These are phyloP conservation scores for Cosmopolites sordidus DNA, from an alignment of 2,888 invertebrate genomes.

Conservation along the genomic window DNA sequence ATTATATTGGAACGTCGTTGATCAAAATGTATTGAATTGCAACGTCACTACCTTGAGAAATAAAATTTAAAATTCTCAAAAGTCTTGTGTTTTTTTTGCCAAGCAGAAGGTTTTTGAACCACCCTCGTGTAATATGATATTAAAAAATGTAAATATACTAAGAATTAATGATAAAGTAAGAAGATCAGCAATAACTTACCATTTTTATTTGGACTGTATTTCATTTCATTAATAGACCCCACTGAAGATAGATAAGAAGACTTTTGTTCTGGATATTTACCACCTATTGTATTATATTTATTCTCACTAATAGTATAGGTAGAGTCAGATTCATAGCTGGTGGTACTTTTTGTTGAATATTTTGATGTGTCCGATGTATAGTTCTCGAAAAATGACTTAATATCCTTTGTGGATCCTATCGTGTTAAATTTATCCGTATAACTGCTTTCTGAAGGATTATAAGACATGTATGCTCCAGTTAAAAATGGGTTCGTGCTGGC, in stretches of 20 bases:
- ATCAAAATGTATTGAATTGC: no score
- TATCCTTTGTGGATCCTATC: slow-evolving; percentile 41
- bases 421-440: slow-evolving; percentile 45
- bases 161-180: no score
- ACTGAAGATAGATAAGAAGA: slow-evolving; percentile 39
- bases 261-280: slow-evolving; percentile 39
- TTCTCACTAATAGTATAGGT: slow-evolving; percentile 34
- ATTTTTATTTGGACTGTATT: slow-evolving; percentile 37
- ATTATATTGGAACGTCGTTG: no score
- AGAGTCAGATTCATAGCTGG: slow-evolving; percentile 33
- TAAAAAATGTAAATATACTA: no score
- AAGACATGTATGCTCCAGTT: slow-evolving; percentile 48
- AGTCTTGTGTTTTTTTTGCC: no score
- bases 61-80: no score
- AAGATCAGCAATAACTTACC: no score
- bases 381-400: slow-evolving; percentile 42
- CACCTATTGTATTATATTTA: slow-evolving; percentile 41
- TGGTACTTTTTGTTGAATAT: slow-evolving; percentile 36
- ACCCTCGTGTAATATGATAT: no score
- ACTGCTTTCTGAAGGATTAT: slow-evolving; percentile 39
- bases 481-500: slow-evolving; percentile 61
- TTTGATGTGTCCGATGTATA: slow-evolving; percentile 39
- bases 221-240: slow-evolving; percentile 38
- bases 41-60: no score
- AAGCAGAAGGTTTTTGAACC: no score